These are phyloP conservation scores for Tachypleus tridentatus DNA, from an alignment of 1,140 invertebrate genomes.

Conservation along the genomic window DNA sequence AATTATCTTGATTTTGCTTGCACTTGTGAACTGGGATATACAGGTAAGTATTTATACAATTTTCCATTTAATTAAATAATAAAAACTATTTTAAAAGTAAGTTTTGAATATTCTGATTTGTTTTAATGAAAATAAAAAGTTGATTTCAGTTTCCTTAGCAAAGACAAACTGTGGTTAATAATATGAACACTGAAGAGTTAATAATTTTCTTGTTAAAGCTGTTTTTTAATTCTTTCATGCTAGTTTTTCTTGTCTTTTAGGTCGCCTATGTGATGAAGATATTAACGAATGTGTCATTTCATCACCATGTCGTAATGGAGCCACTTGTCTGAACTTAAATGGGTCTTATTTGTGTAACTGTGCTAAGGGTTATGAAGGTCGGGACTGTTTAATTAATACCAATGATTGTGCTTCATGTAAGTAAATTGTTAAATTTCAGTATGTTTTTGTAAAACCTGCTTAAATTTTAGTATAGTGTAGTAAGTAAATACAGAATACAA, in stretches of 20 bases:
- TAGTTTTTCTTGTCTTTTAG: not conserved
- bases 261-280: constrained; percentile 17
- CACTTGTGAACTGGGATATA: constrained; percentile 71
- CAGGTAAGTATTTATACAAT: constrained; percentile 32
- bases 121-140: no score
- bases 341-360: constrained; percentile 17
- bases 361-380: constrained; percentile 37
- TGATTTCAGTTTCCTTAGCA: not conserved
- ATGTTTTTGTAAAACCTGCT: no score
- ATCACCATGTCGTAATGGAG: constrained; percentile 39
- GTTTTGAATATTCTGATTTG: no score
- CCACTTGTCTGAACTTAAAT: constrained; percentile 33
- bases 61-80: not conserved
- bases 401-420: constrained; percentile 31
- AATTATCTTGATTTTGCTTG: constrained; percentile 82
- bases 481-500: constrained; percentile 76
- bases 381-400: constrained; percentile 59
- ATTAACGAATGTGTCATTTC: constrained; percentile 8
- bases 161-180: not conserved
- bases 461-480: constrained; percentile 38
- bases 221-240: not conserved
- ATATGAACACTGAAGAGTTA: not conserved
- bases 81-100: not conserved
- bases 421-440: not conserved
- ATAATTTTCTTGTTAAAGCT: not conserved